Conservation (phyloP, 2,113 vertebrate species). For the Pachypanchax playfairii region DNA sequence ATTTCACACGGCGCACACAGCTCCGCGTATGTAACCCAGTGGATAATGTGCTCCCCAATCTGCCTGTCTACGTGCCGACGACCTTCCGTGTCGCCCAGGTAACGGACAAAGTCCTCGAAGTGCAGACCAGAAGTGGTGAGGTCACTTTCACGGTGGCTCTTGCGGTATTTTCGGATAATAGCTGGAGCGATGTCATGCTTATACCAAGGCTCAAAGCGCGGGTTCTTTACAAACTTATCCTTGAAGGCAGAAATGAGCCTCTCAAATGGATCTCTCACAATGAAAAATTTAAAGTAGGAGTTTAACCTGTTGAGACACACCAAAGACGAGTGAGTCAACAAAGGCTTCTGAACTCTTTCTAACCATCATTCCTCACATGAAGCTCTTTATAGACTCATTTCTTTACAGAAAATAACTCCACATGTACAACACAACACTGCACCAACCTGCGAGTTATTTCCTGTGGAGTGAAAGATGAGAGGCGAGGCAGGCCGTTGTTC, state of each 20-base stretch:
- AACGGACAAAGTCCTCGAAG: constrained; percentile 97
- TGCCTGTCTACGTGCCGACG: constrained; percentile 87
- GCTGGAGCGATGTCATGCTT: constrained; percentile 93
- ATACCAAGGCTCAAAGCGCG: constrained; percentile 98
- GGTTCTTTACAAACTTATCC: constrained; percentile 97
- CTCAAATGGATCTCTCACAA: constrained; percentile 97
- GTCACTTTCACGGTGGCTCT: constrained; percentile 76
- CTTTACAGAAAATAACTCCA: too few species aligned
- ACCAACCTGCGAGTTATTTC: constrained; percentile 87
- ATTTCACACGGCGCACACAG: constrained; percentile 97
- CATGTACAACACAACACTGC: not conserved
- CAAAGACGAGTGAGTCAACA: not conserved
- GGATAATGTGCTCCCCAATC: constrained; percentile 95
- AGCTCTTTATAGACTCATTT: not conserved
- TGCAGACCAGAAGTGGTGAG: constrained; percentile 84
- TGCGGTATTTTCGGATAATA: constrained; percentile 94
- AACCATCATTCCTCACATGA: too few species aligned
- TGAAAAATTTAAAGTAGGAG: constrained; percentile 98
- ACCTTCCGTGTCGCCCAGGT: constrained; percentile 87
- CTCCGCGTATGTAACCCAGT: constrained; percentile 93
- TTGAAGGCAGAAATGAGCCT: constrained; percentile 97
- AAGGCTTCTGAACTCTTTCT: not conserved
- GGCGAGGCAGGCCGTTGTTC: constrained; percentile 93
- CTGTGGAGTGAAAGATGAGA: constrained; percentile 86
- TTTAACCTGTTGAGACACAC: constrained; percentile 81